phyloP scores from a whole-genome alignment of 2,113 vertebrate species.

The Numida meleagris region DNA sequence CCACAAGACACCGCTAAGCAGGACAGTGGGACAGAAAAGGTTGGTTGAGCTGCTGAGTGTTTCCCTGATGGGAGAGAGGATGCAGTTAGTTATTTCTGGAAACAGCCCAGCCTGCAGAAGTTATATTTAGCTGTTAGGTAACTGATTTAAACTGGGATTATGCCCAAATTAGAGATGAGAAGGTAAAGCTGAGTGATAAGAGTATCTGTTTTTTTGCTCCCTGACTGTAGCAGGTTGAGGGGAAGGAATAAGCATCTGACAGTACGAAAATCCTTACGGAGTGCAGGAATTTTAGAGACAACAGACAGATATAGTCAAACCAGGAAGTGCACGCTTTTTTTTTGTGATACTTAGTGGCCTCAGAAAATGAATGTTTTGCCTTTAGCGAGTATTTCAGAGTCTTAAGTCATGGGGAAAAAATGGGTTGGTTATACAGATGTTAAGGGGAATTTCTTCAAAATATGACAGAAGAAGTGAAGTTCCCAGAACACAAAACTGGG shows the following conservation, averaged over 20 bases:
- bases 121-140: slow-evolving; percentile 59
- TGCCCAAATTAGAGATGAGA: slow-evolving; percentile 50
- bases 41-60: background rate
- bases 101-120: slow-evolving; percentile 17
- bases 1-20: background rate
- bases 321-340: background rate
- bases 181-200: slow-evolving; percentile 51
- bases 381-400: background rate
- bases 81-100: slow-evolving; percentile 51
- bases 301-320: background rate
- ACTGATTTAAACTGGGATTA: slow-evolving; percentile 60
- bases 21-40: background rate
- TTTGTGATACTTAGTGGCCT: background rate
- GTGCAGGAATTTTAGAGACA: background rate
- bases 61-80: background rate
- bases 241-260: background rate
- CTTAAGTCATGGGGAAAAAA: background rate
- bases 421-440: background rate
- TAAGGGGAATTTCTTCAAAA: background rate
- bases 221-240: background rate
- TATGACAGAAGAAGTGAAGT: background rate
- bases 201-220: slow-evolving; percentile 18
- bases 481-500: background rate
- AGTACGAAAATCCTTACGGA: background rate
- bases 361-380: background rate